Conservation (phyloP, 2,113 vertebrate species). For the Steatornis caripensis region DNA sequence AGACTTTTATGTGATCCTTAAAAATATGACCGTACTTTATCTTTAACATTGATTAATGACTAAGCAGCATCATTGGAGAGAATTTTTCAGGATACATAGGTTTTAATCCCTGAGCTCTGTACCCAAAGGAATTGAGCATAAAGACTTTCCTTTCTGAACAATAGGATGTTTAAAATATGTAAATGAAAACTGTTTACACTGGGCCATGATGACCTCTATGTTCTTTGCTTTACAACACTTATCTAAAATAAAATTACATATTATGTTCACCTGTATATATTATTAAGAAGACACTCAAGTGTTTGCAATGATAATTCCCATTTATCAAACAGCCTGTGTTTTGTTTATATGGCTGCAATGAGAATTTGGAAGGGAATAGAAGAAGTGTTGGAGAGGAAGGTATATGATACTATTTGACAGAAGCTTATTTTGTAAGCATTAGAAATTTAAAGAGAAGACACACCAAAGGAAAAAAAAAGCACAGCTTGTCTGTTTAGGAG, state of each 20-base stretch:
- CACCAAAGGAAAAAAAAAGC: neutral
- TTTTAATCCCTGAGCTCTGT: neutral
- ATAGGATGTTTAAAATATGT: neutral
- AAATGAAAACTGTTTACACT: neutral
- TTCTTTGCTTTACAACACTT: neutral
- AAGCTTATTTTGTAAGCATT: conserved; percentile 34
- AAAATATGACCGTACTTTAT: neutral
- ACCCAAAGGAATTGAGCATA: neutral
- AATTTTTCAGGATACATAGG: neutral
- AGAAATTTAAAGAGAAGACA: conserved; percentile 5
- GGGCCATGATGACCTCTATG: neutral
- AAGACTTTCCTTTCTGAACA: neutral
- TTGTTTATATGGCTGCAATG: neutral
- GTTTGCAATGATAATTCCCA: neutral
- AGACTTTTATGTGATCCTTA: neutral
- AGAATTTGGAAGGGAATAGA: neutral
- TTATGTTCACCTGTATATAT: neutral
- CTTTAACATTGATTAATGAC: neutral
- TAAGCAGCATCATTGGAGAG: neutral
- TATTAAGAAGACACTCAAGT: neutral
- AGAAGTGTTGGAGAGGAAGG: neutral
- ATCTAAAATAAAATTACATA: neutral
- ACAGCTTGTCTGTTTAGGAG: neutral
- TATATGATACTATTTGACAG: neutral
- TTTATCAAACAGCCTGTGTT: conserved; percentile 7